Conservation (phyloP, 2,113 vertebrate genomes). For the Gymnobelideus leadbeateri region DNA sequence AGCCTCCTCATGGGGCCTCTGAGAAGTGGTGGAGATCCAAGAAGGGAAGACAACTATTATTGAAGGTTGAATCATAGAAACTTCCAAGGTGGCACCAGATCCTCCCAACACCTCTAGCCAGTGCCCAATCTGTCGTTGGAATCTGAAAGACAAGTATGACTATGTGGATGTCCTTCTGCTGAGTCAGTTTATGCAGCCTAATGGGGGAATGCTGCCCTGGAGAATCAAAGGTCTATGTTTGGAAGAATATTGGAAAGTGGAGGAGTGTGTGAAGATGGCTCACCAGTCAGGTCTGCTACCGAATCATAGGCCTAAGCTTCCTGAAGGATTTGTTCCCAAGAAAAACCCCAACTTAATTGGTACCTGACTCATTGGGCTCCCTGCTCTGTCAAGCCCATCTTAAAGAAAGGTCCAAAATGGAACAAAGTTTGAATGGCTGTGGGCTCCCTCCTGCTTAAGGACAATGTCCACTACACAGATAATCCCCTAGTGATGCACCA, state of each 20-base stretch:
- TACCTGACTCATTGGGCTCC: slow-evolving; percentile 62
- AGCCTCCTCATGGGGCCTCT: slow-evolving; percentile 75
- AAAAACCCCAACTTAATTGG: slow-evolving; percentile 90
- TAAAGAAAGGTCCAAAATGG: slow-evolving; percentile 92
- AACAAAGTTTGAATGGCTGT: slow-evolving; percentile 91
- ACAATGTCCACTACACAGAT: slow-evolving; percentile 89
- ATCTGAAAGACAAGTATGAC: slow-evolving; percentile 94
- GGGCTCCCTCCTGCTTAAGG: slow-evolving; percentile 89
- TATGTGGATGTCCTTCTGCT: slow-evolving; percentile 96
- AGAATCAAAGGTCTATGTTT: slow-evolving; percentile 93
- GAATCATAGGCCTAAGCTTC: slow-evolving; percentile 92
- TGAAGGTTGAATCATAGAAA: slow-evolving; percentile 87
- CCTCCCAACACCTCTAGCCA: slow-evolving; percentile 94
- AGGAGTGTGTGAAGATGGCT: slow-evolving; percentile 96
- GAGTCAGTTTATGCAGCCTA: slow-evolving; percentile 95
- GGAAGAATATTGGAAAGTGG: slow-evolving; percentile 94
- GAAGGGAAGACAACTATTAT: slow-evolving; percentile 69
- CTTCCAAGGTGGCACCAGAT: slow-evolving; percentile 75
- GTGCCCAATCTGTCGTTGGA: slow-evolving; percentile 98
- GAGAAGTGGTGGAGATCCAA: slow-evolving; percentile 68
- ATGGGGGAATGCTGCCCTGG: slow-evolving; percentile 94
- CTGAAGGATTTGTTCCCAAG: slow-evolving; percentile 90
- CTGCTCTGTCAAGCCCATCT: slow-evolving; percentile 75
- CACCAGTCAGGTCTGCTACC: slow-evolving; percentile 98
- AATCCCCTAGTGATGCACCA: slow-evolving; percentile 88